These are phyloP conservation scores for Drosophila subsilvestris DNA, from an alignment of 2,888 invertebrate genomes.

Conservation along the genomic window DNA sequence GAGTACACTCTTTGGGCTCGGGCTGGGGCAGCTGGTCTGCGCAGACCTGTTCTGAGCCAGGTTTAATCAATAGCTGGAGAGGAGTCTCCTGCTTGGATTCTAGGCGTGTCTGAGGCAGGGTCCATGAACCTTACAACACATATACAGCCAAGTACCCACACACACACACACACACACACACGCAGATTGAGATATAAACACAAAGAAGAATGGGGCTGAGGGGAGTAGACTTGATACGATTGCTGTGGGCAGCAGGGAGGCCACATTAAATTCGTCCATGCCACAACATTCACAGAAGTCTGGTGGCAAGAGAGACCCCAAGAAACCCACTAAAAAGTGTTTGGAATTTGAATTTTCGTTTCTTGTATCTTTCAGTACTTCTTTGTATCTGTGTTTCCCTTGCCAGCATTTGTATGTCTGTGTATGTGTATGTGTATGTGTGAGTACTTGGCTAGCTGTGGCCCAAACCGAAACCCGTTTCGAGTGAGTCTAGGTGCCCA, in stretches of 20 bases:
- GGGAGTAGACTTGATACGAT: background rate
- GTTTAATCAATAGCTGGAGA: conserved; percentile 73
- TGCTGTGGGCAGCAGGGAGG: conserved; percentile 1
- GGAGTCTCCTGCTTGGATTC: conserved; percentile 55
- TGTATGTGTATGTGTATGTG: conserved; percentile 40
- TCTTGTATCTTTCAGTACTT: conserved; percentile 56
- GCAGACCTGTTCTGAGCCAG: conserved; percentile 78
- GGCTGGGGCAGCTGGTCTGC: conserved; percentile 37
- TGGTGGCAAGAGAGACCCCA: conserved; percentile 45
- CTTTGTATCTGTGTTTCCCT: conserved; percentile 47
- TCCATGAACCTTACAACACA: conserved; percentile 72
- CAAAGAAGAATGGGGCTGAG: conserved; percentile 2
- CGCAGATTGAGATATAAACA: conserved; percentile 21
- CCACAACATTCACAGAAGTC: conserved; percentile 37
- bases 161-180: conserved; percentile 21
- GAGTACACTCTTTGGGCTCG: conserved; percentile 46
- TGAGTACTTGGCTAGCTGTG: conserved; percentile 54
- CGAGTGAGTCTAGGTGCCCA: conserved; percentile 47
- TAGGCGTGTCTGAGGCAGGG: conserved; percentile 77
- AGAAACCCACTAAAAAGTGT: conserved; percentile 37
- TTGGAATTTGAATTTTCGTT: conserved; percentile 75
- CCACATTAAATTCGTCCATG: conserved; percentile 62
- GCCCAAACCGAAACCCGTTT: conserved; percentile 49
- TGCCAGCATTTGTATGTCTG: conserved; percentile 37
- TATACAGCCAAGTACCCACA: conserved; percentile 37